Percentiles rank a stretch among this genome's conserved stretches.
phyloP scores from a whole-genome alignment of 1,140 invertebrate species.

The Helicoverpa zea region DNA sequence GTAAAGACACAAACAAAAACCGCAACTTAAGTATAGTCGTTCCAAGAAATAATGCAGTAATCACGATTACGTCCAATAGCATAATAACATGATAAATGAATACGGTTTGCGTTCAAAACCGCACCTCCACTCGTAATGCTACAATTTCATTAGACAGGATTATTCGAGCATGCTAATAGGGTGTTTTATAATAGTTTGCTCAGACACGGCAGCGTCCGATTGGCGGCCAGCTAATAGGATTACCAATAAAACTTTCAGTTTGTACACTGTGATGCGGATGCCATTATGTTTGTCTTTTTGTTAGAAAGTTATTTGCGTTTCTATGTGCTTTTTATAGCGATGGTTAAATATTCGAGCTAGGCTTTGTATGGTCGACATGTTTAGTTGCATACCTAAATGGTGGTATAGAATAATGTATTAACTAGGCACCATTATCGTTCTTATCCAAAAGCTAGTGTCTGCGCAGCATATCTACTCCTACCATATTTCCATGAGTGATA shows the following conservation, averaged over 20 bases:
- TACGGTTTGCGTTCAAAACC: background rate
- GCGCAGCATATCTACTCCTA: no score
- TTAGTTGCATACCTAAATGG: no score
- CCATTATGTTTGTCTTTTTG: background rate
- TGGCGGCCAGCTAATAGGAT: constrained; percentile 33
- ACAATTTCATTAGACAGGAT: constrained; percentile 53
- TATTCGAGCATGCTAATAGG: constrained; percentile 50
- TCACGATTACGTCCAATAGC: background rate
- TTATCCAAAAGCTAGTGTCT: no score
- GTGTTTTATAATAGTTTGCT: constrained; percentile 47
- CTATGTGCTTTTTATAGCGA: no score
- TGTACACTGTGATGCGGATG: constrained; percentile 13
- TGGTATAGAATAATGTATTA: no score
- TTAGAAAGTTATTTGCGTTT: background rate
- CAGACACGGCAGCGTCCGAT: constrained; percentile 18
- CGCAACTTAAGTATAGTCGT: no score
- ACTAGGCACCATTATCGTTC: no score
- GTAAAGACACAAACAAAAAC: no score
- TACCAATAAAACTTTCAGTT: constrained; percentile 44
- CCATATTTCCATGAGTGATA: no score
- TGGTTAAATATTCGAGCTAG: background rate
- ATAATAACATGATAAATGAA: background rate
- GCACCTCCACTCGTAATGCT: constrained; percentile 45
- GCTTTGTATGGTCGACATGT: background rate
- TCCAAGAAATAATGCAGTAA: no score